phyloP scores from a whole-genome alignment of 2,113 vertebrate species.

The Cepphus grylle region DNA sequence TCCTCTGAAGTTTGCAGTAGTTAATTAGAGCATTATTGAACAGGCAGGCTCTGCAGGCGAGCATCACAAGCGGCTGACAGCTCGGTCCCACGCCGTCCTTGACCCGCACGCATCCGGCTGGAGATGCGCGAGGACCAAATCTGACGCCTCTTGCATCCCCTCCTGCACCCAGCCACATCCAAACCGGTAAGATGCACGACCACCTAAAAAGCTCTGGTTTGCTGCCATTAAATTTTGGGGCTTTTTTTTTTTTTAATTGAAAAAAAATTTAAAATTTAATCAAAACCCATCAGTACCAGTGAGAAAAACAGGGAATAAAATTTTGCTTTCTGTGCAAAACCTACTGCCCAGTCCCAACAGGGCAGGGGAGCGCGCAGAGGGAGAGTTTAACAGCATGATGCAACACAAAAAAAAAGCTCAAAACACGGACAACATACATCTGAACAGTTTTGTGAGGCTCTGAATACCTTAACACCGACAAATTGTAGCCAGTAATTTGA shows the following conservation, averaged over 20 bases:
- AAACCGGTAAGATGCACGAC: neutral
- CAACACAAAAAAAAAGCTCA: neutral
- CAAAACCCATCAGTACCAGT: neutral
- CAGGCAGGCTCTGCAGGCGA: slow-evolving; percentile 29
- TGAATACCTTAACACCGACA: neutral
- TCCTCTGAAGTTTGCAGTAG: slow-evolving; percentile 76
- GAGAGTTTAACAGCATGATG: neutral
- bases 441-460: neutral
- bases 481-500: neutral
- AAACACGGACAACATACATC: fast-evolving
- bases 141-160: neutral
- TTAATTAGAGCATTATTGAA: slow-evolving; percentile 78
- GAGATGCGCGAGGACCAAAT: neutral
- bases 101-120: neutral
- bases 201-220: neutral
- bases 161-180: fast-evolving
- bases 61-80: neutral
- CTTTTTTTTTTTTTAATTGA: neutral
- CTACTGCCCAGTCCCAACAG: too few relatives aligned
- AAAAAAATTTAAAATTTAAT: neutral
- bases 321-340: neutral
- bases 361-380: fast-evolving
- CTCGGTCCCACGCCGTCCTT: neutral
- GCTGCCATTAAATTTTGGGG: neutral
- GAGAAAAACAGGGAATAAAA: neutral